Base-by-base conservation (phyloP, 2,797 vertebrate genomes). In the Spondyliosoma cantharus region DNA sequence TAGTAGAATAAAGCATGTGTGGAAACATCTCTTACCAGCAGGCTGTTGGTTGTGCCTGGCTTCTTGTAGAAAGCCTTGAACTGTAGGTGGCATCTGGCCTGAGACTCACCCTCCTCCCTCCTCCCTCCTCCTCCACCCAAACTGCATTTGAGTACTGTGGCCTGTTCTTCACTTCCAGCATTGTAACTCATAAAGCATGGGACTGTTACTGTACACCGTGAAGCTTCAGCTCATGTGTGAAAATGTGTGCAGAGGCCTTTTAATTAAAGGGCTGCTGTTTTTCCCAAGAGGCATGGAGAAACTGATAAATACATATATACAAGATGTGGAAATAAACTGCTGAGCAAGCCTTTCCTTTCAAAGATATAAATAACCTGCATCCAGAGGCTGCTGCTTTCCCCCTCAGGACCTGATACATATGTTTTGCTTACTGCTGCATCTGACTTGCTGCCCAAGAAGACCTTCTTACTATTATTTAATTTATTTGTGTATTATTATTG, bases 181-280 rank as follows among this genome's bases (percentile, higher is more conserved):
- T 32, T 71, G 69, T 59, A 57, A 74, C 74, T 67, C 72, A 37
- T 24, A 49, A 45, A 68, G 90, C 92, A 93, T 91, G 88, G 71
- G 43, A 63, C 63, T 78, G 65, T 25, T 74, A 72, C 54, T 84
- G 61, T 49, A 78, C 72, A 54, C 50, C 22, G 71, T 52, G 56
- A 76, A 52, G 66, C 72, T 77, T 49, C 45, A 49, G 76, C 76
- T 76, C 24, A 42, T 63, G 37, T 37, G 37, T 81, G 64, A 54
- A 58, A 59, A 17, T 59, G 29, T 73, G 61, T 74, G 75, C 62
- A 48, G 49, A 66, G 45, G 58, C 27, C 45, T 25, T 56, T 8
- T 8, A 49, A 25, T 57, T 67, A 56, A 75, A 75, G 43, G 45
- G 74, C 48, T 24, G 0, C 50, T 46, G n/a, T 81, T 58, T 48